These are phyloP conservation scores for Anas bahamensis DNA, from an alignment of 2,797 vertebrate genomes.

Conservation along the genomic window DNA sequence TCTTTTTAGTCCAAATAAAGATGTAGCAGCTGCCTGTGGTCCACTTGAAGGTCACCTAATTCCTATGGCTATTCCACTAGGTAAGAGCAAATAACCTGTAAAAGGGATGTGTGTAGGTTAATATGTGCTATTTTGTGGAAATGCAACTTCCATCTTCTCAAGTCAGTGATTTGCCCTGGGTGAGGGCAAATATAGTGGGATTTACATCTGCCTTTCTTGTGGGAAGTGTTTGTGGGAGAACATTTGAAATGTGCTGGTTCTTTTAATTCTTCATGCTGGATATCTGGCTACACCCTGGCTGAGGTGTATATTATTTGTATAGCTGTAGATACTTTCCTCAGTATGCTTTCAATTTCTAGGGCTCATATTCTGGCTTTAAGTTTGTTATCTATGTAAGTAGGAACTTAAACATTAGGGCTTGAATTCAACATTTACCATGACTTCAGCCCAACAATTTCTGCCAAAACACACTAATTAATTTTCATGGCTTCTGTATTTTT, in stretches of 20 bases:
- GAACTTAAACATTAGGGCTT: background rate
- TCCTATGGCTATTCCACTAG: constrained; percentile 89
- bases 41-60: constrained; percentile 80
- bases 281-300: background rate
- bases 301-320: background rate
- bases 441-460: background rate
- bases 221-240: background rate
- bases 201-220: background rate
- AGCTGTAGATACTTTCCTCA: background rate
- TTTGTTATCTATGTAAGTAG: background rate
- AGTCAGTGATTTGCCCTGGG: background rate
- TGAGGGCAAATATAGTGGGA: background rate
- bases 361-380: background rate
- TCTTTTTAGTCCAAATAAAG: constrained; percentile 77
- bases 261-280: background rate
- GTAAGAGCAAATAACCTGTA: constrained; percentile 73
- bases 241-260: background rate
- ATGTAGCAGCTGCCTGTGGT: constrained; percentile 37
- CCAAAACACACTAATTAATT: background rate
- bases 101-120: background rate
- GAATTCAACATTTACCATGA: background rate
- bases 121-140: background rate
- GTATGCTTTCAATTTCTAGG: background rate
- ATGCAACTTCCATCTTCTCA: rapidly evolving
- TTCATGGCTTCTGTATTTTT: background rate